Evolutionary conservation across 2,113 vertebrate species (phyloP).

Genomic region (Irena cyanogastra): DNA sequence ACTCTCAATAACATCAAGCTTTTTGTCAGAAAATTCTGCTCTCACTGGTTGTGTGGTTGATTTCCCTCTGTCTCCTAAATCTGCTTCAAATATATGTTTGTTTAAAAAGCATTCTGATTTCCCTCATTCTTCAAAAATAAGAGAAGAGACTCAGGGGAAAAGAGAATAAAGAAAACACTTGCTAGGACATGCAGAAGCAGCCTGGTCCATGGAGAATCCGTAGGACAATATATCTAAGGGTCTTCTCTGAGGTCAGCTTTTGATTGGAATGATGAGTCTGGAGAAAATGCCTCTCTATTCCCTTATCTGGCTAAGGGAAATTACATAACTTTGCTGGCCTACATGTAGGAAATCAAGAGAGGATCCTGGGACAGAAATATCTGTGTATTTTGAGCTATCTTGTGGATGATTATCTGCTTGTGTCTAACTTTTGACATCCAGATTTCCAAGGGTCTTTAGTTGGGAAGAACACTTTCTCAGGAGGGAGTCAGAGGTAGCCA

Average conservation of each 20-base stretch:
- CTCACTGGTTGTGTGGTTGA: neutral
- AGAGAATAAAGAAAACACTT: neutral
- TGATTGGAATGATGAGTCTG: neutral
- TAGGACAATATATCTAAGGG: neutral
- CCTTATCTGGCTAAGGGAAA: neutral
- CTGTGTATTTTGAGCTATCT: neutral
- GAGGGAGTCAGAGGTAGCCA: neutral
- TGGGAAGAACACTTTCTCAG: neutral
- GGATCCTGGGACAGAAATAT: neutral
- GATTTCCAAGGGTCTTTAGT: neutral
- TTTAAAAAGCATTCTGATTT: neutral
- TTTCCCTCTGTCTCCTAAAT: neutral
- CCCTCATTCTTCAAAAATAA: neutral
- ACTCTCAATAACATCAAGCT: neutral
- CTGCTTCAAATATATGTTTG: neutral
- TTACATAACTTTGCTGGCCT: neutral
- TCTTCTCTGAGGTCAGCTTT: neutral
- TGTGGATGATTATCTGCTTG: neutral
- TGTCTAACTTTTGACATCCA: neutral
- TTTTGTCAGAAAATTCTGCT: neutral
- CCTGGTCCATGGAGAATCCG: neutral
- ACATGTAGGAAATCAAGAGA: neutral
- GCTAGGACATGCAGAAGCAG: neutral
- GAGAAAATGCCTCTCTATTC: neutral
- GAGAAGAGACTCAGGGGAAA: neutral